A percentile compares a stretch with the other conserved stretches of the same genome.
phyloP scores from a whole-genome alignment of 2,797 vertebrate species.

The Momotus momota region DNA sequence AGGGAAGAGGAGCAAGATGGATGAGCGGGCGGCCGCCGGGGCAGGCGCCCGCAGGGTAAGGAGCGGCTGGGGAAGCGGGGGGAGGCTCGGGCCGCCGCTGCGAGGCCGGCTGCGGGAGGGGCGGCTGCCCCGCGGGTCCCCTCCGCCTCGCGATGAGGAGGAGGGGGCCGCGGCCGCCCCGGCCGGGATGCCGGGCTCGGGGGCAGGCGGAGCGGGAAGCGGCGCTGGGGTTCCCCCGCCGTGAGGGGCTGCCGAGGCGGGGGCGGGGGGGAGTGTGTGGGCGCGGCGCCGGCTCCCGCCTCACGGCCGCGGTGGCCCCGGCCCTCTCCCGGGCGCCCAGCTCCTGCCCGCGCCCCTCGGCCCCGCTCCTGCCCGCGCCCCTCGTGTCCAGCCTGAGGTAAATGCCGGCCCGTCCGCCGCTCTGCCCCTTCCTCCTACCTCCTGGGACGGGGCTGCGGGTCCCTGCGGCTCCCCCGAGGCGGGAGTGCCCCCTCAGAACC shows the following conservation, averaged over 20 bases:
- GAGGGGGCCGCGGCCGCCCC: neutral
- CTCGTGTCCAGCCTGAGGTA: neutral
- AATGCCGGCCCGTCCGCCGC: neutral
- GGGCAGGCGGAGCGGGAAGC: neutral
- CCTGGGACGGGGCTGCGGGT: neutral
- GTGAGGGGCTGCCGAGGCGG: neutral
- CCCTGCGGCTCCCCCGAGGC: neutral
- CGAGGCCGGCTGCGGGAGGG: neutral
- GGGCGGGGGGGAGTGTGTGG: too few species aligned
- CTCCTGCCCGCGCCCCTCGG: too few species aligned
- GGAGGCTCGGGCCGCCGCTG: neutral
- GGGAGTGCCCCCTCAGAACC: neutral
- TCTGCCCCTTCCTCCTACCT: too few species aligned
- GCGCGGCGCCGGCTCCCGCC: neutral
- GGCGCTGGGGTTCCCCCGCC: neutral
- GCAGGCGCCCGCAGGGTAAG: slow-evolving; percentile 43
- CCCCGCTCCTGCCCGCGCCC: neutral
- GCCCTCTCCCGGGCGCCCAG: neutral
- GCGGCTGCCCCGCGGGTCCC: neutral
- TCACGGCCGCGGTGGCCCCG: neutral
- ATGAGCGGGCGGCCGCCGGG: slow-evolving; percentile 11
- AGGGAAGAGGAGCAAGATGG: slow-evolving; percentile 28
- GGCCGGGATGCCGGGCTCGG: neutral
- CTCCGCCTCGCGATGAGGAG: neutral
- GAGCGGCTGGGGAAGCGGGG: neutral